These are phyloP conservation scores for Hyperoplus immaculatus DNA, from an alignment of 2,797 vertebrate genomes.

Conservation along the genomic window DNA sequence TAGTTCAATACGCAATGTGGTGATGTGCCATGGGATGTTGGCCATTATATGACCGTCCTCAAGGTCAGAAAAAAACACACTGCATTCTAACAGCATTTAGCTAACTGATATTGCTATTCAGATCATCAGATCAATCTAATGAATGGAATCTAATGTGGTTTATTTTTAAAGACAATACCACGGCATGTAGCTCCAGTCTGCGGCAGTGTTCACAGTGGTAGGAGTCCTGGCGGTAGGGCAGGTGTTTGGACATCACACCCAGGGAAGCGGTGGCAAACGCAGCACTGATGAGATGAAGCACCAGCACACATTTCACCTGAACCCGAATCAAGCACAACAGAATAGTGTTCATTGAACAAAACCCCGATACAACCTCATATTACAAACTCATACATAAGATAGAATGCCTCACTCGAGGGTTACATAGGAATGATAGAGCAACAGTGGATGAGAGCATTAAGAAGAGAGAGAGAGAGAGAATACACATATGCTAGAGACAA, in stretches of 20 bases:
- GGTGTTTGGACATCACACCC: constrained; percentile 87
- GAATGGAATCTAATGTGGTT: too few relatives aligned
- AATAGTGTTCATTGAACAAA: background rate
- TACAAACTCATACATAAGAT: background rate
- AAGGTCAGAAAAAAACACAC: background rate
- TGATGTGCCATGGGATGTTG: background rate
- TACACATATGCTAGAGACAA: background rate
- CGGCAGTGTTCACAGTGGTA: constrained; percentile 89
- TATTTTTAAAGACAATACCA: constrained; percentile 74
- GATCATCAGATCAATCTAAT: background rate
- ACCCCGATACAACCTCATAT: background rate
- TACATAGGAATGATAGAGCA: background rate
- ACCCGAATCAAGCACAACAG: constrained; percentile 7
- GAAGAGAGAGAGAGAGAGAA: background rate
- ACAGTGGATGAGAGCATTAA: too few relatives aligned
- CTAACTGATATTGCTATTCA: background rate
- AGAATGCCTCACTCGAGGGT: too few relatives aligned
- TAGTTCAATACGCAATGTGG: background rate
- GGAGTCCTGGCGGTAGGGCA: constrained; percentile 87
- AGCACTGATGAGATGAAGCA: constrained; percentile 86
- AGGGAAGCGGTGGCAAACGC: constrained; percentile 85
- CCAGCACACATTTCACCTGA: constrained; percentile 85
- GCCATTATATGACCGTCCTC: background rate
- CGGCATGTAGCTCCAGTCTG: constrained; percentile 82
- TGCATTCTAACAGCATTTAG: background rate